These are phyloP conservation scores for Baronia brevicornis DNA, from an alignment of 2,888 invertebrate genomes.

Conservation along the genomic window DNA sequence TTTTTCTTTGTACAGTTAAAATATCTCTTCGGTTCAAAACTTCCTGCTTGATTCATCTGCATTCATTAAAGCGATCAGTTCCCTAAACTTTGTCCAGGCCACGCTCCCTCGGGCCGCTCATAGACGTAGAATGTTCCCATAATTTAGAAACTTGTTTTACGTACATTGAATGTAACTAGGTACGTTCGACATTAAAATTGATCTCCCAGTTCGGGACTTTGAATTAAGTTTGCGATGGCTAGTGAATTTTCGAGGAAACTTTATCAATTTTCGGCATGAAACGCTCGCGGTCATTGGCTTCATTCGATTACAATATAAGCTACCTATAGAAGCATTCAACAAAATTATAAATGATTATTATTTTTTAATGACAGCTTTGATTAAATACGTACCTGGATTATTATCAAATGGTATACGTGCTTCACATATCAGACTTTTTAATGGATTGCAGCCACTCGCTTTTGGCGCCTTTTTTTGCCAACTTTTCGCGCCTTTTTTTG, in stretches of 20 bases:
- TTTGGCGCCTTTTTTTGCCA: no score
- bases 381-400: no score
- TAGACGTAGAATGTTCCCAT: slow-evolving; percentile 8
- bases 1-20: no score
- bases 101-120: slow-evolving; percentile 1
- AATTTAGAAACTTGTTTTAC: slow-evolving; percentile 13
- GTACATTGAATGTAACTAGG: slow-evolving; percentile 15
- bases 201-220: slow-evolving; percentile 26
- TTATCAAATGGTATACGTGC: no score
- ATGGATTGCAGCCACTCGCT: no score
- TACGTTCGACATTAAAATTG: slow-evolving; percentile 24
- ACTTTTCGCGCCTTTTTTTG: no score
- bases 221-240: slow-evolving; percentile 26
- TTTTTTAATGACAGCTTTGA: no score
- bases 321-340: slow-evolving; percentile 3
- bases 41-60: no score
- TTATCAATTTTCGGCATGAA: slow-evolving; percentile 35
- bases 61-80: slow-evolving; percentile 10
- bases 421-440: no score
- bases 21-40: no score
- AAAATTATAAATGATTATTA: no score
- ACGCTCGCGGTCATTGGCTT: slow-evolving; percentile 24
- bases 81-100: slow-evolving; percentile 1
- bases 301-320: slow-evolving; percentile 28
- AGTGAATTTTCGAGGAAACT: slow-evolving; percentile 38